Base-by-base conservation (phyloP, 2,888 invertebrate genomes). In the Ornithoptera priamus region DNA sequence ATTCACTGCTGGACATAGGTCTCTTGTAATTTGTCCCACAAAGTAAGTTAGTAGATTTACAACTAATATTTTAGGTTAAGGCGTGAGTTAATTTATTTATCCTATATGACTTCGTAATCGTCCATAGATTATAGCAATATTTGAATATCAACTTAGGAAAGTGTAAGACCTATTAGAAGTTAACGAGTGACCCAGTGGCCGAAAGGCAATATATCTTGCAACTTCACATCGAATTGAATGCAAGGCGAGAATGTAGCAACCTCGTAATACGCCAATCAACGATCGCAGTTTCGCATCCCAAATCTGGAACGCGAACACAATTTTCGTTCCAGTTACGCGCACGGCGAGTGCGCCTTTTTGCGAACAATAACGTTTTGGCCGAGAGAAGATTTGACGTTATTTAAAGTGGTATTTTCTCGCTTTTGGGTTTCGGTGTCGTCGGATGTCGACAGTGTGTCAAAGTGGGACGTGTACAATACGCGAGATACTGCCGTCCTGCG, bases 201-300 rank as follows among this genome's bases (percentile, higher is more conserved):
- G 82, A 85, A 83, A 86, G 82, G 87, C 83, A 83, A 86, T 85
- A 87, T 81, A 79, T 66, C 85, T 50, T 50, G 85, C 83, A 86
- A 85, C 81, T 88, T 90, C 89, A 87, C 90, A 90, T 88, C 85
- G 88, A 89, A 86, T 86, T 88, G 84, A 89, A 89, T 88, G 89
- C 89, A 89, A 89, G 87, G 87, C 87, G 85, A 87, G 89, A 89
- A 87, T 90, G 88, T 89, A 87, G 89, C 88, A 90, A 90, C 87
- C 75, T 84, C 80, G 87, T 84, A 86, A 85, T 85, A 85, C 85
- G 81, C 87, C 89, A 90, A 90, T 90, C 89, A 87, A 85, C 86
- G 83, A 85, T 84, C 85, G 85, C 85, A 84, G 85, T 90, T 88
- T 88, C 85, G 89, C 86, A 86, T 86, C 88, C 86, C 82, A 86